Percentiles rank a stretch among this genome's conserved stretches.
These are phyloP conservation scores for Salvator merianae DNA, from an alignment of 2,113 vertebrate genomes.

Conservation along the genomic window DNA sequence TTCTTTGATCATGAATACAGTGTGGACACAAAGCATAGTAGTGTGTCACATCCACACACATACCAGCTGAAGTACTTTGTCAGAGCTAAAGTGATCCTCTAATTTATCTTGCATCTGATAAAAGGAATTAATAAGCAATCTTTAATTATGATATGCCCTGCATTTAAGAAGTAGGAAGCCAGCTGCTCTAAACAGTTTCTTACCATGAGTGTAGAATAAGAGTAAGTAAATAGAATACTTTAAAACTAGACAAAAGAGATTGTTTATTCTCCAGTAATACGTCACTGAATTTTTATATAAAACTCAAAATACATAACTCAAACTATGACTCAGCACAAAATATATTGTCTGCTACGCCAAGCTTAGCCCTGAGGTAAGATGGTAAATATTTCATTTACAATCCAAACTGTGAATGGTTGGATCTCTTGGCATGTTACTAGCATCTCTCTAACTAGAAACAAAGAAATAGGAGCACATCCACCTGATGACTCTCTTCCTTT, in stretches of 20 bases:
- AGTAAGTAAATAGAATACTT: not conserved
- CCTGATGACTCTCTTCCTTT: not conserved
- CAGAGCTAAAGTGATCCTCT: not conserved
- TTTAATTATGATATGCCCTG: not conserved
- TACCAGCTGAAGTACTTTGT: not conserved
- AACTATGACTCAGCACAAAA: not conserved
- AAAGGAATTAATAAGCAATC: not conserved
- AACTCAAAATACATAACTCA: not conserved
- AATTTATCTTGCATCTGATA: not conserved
- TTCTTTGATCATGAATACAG: not conserved
- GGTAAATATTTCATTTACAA: constrained; percentile 41
- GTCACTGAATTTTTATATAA: not conserved
- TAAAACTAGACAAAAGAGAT: constrained; percentile 29
- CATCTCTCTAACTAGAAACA: not conserved
- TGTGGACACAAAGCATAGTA: not conserved
- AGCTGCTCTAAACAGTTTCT: not conserved
- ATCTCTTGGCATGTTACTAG: constrained; percentile 25
- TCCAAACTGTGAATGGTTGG: constrained; percentile 51
- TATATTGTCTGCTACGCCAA: constrained; percentile 49
- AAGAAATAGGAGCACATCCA: not conserved
- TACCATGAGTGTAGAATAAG: constrained; percentile 39
- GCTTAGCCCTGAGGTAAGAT: constrained; percentile 34
- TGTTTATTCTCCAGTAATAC: constrained; percentile 1
- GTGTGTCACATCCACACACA: no score
- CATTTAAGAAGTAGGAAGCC: not conserved